Base-by-base conservation (phyloP, 2,888 invertebrate genomes). In the Graphium colonna region DNA sequence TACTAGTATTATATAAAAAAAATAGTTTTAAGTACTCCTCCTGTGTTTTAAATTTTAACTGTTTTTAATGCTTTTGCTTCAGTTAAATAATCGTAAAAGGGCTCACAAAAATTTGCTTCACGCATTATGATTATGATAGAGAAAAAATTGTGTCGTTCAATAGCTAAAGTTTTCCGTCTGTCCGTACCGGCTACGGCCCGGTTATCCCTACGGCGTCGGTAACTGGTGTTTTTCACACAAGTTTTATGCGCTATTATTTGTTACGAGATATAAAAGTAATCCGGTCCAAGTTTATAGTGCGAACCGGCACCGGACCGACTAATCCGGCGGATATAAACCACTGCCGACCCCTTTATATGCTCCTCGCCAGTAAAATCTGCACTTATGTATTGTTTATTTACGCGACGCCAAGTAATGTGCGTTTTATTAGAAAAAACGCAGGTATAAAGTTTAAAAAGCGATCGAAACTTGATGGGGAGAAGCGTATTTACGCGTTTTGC, bases 241-340 rank as follows among this genome's bases (percentile, higher is more conserved):
- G 81, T 90, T 90, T 90, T 90, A 90, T 88, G 86, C 72, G 82
- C 87, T 85, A 90, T 90, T 89, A 90, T 90, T 90, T 85, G 86
- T 82, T 82, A 80, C 77, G 79, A 76, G 79, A 75, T 81, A 87
- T 90, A 89, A 90, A 89, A 83, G 80, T 82, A 77, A 80, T 82
- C 82, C 82, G 60, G 75, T 64, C 68, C 71, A 69, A 74, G 79
- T 85, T 86, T 87, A 87, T 73, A 57, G 64, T 62, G 64, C 72
- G 60, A 16, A 38, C 44, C 48, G 61, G 44, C 63, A 58, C 66
- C 65, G 75, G 69, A 67, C 79, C 71, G 77, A 70, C 75, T 75
- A 76, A 77, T 80, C 75, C 72, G 60, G 71, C 59, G 60, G 53
- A 64, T 68, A 71, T 79, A 75, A 78, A 82, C 68, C 69, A 57